These are phyloP conservation scores for Cephus cinctus DNA, from an alignment of 1,140 invertebrate species.

Conservation along the genomic window DNA sequence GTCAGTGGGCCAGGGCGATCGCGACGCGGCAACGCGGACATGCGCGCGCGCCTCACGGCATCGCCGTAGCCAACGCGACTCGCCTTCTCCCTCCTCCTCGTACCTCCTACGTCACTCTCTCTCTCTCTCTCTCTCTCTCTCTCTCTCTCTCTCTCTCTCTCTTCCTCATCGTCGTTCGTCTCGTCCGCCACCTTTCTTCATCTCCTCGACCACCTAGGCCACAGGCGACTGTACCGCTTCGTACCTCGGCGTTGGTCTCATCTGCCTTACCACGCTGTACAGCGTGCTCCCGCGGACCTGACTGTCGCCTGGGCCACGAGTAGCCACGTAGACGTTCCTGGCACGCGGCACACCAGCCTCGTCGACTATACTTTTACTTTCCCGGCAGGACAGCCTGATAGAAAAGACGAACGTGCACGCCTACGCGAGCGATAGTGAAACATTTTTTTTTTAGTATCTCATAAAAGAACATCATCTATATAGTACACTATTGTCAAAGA, in stretches of 20 bases:
- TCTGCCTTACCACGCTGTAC: neutral
- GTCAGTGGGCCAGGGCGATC: constrained; percentile 57
- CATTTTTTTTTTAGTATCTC: too few species aligned
- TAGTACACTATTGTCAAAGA: too few species aligned
- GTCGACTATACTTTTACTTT: too few species aligned
- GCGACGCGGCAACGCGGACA: constrained; percentile 49
- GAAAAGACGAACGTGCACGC: too few species aligned
- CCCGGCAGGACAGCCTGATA: too few species aligned
- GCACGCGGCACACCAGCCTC: too few species aligned
- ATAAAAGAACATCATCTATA: too few species aligned
- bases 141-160: neutral
- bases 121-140: constrained; percentile 3
- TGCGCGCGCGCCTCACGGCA: constrained; percentile 39
- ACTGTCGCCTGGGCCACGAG: too few species aligned
- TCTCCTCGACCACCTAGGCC: too few species aligned
- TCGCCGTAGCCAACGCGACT: constrained; percentile 23
- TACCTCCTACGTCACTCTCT: neutral
- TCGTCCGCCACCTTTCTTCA: neutral
- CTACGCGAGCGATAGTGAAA: too few species aligned
- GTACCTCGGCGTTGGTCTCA: neutral
- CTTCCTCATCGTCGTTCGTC: neutral
- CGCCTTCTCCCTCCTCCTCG: constrained; percentile 3
- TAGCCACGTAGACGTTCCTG: too few species aligned
- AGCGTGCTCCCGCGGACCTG: too few species aligned
- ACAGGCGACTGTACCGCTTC: neutral